Conservation (phyloP, 2,888 invertebrate genomes). For the Epinotia ramella region DNA sequence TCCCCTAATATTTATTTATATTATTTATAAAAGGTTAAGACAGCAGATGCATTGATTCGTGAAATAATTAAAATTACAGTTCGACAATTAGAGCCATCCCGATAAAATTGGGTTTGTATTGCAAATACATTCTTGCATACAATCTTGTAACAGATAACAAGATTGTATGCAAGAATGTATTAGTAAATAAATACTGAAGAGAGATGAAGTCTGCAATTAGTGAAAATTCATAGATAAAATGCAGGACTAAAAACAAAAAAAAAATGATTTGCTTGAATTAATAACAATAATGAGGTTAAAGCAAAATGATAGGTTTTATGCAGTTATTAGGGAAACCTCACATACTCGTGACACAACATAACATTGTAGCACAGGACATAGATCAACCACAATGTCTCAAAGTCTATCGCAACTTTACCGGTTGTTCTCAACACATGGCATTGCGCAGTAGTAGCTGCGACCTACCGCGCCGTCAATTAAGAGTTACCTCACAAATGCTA, state of each 20-base stretch:
- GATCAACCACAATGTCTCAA: conserved; percentile 23
- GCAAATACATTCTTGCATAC: too few species aligned
- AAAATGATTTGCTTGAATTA: too few species aligned
- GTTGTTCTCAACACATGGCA: conserved; percentile 37
- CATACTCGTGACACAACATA: conserved; percentile 1
- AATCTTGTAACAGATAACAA: too few species aligned
- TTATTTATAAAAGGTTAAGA: too few species aligned
- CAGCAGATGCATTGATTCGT: neutral
- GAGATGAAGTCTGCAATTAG: neutral
- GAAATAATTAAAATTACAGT: too few species aligned
- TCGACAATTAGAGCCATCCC: too few species aligned
- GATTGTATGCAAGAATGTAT: too few species aligned
- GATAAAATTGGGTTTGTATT: too few species aligned
- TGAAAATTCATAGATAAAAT: neutral
- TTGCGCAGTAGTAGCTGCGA: conserved; percentile 40
- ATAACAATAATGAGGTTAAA: too few species aligned
- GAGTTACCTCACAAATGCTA: conserved; percentile 72
- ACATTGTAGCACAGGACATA: conserved; percentile 13
- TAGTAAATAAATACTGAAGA: neutral
- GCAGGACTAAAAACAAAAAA: neutral
- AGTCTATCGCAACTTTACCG: conserved; percentile 42
- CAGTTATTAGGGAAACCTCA: neutral
- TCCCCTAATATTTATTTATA: too few species aligned
- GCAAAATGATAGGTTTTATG: neutral
- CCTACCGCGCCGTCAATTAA: conserved; percentile 52